Evolutionary conservation across 1,140 invertebrate species (phyloP), one percentile per base, ranked within the genome.

Genomic region (Eriosoma lanigerum): DNA sequence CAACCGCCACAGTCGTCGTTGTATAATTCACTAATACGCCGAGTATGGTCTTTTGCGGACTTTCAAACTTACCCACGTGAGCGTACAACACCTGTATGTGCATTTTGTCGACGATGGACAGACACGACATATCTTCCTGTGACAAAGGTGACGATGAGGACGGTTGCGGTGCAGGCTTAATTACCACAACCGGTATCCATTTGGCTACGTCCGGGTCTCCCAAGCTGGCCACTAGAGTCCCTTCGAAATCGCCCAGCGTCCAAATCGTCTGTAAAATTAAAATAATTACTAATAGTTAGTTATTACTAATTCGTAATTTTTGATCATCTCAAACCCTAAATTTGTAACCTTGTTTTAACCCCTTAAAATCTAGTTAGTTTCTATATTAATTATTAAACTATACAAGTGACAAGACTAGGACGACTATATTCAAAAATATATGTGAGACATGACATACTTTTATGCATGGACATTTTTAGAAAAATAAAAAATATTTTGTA

Each of bases 31-130:
- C 88, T 83, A 81, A 86, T 68, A 86, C 89, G 83, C 86, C 90
- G 82, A 85, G 84, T 29, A 90, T 87, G 83, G 88, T 88, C 12
- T 85, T 82, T 70, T 88, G 88, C 21, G 88, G 87, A 81, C 86
- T 85, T 19, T 83, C 84, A 3, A 87, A 82, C 17, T 86, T 83
- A 24, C 89, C 89, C 19, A 88, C 85, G 62, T 86, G 85, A 15
- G 88, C 85, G 83, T 85, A 87, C 6, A 87, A 76, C 15, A 89
- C 84, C 84, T 87, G 85, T 48, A 89, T 60, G 46, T 82, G 80
- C 26, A 76, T 19, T 3, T 6, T 12, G 44, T 73, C 56, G n/a
- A 6, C 29, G 1, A 81, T 17, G 46, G 73, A 12, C 29, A 19
- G 4, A 29, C 81, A 81, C 12, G 32, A 19, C 32, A 8, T 38